phyloP scores from a whole-genome alignment of 2,113 vertebrate species.

The Pandion haliaetus region DNA sequence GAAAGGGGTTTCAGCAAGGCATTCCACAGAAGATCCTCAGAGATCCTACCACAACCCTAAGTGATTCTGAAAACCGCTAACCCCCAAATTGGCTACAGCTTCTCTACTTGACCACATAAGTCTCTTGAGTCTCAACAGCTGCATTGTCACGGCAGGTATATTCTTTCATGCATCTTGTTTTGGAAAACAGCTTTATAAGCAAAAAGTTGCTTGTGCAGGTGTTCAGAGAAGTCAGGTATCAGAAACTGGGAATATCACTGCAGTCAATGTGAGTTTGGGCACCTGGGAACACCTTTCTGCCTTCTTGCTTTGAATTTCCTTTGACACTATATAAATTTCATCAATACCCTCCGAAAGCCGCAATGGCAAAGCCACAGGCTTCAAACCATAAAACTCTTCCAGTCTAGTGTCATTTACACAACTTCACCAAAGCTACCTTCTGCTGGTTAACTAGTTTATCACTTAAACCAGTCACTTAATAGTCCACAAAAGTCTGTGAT shows the following conservation, averaged over 20 bases:
- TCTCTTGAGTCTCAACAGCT: not conserved
- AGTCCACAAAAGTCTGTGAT: not conserved
- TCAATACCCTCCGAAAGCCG: not conserved
- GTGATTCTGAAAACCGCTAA: not conserved
- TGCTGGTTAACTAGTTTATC: not conserved
- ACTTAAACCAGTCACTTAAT: not conserved
- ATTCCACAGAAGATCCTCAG: not conserved
- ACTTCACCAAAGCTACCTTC: not conserved
- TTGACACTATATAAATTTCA: not conserved
- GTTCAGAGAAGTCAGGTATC: not conserved
- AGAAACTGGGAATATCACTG: not conserved
- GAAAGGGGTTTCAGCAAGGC: not conserved
- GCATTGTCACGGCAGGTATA: not conserved
- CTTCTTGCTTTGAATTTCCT: not conserved
- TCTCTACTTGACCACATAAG: not conserved
- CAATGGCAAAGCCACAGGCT: not conserved
- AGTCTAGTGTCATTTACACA: not conserved
- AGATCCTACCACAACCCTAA: not conserved
- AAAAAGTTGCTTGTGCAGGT: not conserved
- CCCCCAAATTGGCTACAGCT: not conserved
- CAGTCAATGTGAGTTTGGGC: not conserved
- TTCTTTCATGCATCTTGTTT: not conserved
- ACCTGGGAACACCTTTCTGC: not conserved
- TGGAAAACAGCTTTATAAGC: not conserved
- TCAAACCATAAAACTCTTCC: not conserved